Evolutionary conservation across 2,113 vertebrate species (phyloP), one percentile per base, ranked within the genome.

Genomic region (Entosphenus tridentatus): DNA sequence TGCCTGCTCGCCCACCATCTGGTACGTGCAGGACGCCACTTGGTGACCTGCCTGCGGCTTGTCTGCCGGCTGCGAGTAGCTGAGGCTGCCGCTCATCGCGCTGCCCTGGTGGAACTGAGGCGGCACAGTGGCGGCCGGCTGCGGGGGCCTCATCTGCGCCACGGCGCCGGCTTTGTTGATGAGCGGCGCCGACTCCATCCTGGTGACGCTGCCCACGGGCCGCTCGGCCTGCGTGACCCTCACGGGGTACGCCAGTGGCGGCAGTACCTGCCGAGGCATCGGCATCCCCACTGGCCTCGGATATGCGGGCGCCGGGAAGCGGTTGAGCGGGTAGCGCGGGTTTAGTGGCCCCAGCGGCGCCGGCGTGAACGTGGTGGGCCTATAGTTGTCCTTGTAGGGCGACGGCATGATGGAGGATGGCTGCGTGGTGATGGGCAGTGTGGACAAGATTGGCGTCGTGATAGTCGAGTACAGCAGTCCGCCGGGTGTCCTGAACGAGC

Each of bases 391-490:
- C 21, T 65, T n/a, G 21, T 65, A 65, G 9, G 62, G 21, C 3
- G 62, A 16, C 62, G n/a, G n/a, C 8, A 65, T n/a, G 21, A 21
- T 65, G 21, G 62, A 21, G n/a, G 21, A 16, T 0, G 93, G 93
- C 76, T 98, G 93, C 55, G 93, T 98, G 73, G 93, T 98, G 77
- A 98, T 96, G 78, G 93, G 93, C 76, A 98, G 86, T 0, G 93
- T 98, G 69, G 93, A 96, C 56, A 90, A 90, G 3, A 98, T 98
- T 7, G 93, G 93, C 5, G 89, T 88, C 70, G 92, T 98, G 73
- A 98, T 98, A 39, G 92, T 98, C 10, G 93, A 98, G 75, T 98
- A 98, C 79, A 95, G 95, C 90, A 96, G 96, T 72, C 93, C 93
- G 2, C 96, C 91, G 0, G 88, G 84, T 0, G 89, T 88, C n/a